Evolutionary conservation across 2,888 invertebrate genomes (phyloP).

Genomic region (Plebejus argus): DNA sequence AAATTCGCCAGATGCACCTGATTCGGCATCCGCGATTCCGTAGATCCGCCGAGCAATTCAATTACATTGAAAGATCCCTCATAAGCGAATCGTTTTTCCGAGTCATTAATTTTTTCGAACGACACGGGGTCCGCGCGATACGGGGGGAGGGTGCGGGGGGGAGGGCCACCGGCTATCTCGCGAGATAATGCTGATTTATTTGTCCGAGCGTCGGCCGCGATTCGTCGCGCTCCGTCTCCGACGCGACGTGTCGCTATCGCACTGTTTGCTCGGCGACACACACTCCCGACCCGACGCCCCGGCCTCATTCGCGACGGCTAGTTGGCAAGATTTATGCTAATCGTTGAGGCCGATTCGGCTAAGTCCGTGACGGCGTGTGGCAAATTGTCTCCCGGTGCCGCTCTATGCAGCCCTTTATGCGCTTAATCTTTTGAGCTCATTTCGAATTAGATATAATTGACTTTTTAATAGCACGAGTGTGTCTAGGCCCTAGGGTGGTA

Average conservation of each 20-base stretch:
- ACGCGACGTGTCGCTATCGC: conserved; percentile 46
- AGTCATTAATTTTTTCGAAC: conserved; percentile 81
- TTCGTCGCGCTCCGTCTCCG: conserved; percentile 71
- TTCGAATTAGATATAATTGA: conserved; percentile 43
- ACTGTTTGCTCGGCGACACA: conserved; percentile 59
- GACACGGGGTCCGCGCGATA: conserved; percentile 77
- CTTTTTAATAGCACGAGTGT: conserved; percentile 5
- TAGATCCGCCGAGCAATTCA: conserved; percentile 76
- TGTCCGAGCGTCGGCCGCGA: conserved; percentile 73
- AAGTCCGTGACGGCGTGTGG: conserved; percentile 76
- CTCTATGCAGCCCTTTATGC: conserved; percentile 65
- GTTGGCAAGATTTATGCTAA: conserved; percentile 80
- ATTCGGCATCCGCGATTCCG: conserved; percentile 60
- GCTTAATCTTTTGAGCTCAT: conserved; percentile 50
- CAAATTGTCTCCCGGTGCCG: conserved; percentile 74
- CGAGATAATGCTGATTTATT: conserved; percentile 82
- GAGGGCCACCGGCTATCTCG: conserved; percentile 72
- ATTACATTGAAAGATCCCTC: conserved; percentile 81
- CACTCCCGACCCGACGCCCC: conserved; percentile 42
- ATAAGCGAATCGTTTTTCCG: conserved; percentile 82
- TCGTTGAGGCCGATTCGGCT: conserved; percentile 74
- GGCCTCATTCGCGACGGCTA: conserved; percentile 76
- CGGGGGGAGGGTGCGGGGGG: conserved; percentile 56
- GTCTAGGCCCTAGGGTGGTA: neutral
- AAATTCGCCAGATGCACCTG: conserved; percentile 48